These are phyloP conservation scores for Hyppa rectilinea DNA, from an alignment of 2,888 invertebrate species.

Conservation along the genomic window DNA sequence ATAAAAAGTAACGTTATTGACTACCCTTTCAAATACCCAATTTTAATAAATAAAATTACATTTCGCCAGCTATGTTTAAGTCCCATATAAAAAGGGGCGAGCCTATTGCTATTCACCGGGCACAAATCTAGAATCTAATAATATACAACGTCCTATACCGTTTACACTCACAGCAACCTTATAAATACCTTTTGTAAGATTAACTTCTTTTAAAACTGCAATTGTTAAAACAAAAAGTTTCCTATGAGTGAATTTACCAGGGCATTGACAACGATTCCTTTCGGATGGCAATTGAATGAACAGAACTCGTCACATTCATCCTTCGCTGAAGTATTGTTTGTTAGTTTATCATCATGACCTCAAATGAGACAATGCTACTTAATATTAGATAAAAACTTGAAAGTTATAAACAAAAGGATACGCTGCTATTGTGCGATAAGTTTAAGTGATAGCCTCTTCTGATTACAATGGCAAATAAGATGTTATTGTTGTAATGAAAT, in stretches of 20 bases:
- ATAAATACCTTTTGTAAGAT: no score
- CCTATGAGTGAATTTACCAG: background rate
- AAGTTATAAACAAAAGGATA: slow-evolving; percentile 7
- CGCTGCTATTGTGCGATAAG: slow-evolving; percentile 4
- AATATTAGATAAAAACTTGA: slow-evolving; percentile 12
- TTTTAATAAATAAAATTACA: no score
- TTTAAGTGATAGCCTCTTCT: slow-evolving; percentile 6
- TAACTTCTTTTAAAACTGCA: background rate
- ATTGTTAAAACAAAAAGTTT: background rate
- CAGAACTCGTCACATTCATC: slow-evolving; percentile 4
- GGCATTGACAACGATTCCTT: background rate
- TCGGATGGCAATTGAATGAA: background rate
- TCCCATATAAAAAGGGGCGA: no score
- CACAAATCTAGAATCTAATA: no score
- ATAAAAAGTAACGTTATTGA: no score
- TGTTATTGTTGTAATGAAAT: background rate
- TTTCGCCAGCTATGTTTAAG: no score
- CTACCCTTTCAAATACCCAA: no score
- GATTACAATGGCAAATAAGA: background rate
- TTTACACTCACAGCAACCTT: background rate
- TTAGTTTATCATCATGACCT: slow-evolving; percentile 14
- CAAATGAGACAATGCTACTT: slow-evolving; percentile 20
- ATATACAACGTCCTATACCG: no score
- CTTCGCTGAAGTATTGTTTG: slow-evolving; percentile 16
- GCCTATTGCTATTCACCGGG: no score